Evolutionary conservation across 2,797 vertebrate species (phyloP).

Genomic region (Pseudopleuronectes americanus): DNA sequence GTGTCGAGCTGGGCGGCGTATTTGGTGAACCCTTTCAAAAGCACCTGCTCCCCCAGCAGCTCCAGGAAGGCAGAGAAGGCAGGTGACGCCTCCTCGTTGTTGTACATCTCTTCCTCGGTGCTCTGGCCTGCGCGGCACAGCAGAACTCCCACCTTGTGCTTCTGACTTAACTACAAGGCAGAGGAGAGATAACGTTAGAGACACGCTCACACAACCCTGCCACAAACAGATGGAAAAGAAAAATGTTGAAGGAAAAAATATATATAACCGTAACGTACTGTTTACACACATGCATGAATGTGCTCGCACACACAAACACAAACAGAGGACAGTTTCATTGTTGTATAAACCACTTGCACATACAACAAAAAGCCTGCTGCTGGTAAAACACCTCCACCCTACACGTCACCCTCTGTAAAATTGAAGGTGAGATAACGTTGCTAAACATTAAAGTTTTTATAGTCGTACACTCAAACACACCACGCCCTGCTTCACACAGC

Average conservation of each 20-base stretch:
- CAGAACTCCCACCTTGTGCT: slow-evolving; percentile 95
- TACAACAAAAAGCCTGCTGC: slow-evolving; percentile 36
- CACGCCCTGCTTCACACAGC: slow-evolving; percentile 52
- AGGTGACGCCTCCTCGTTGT: slow-evolving; percentile 91
- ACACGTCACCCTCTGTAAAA: slow-evolving; percentile 45
- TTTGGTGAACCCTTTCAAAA: slow-evolving; percentile 90
- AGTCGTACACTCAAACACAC: slow-evolving; percentile 33
- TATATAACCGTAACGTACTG: slow-evolving; percentile 4
- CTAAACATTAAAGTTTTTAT: slow-evolving; percentile 59
- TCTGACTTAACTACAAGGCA: slow-evolving; percentile 87
- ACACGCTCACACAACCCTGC: slow-evolving; percentile 13
- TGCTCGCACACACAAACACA: background rate
- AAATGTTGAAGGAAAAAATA: background rate
- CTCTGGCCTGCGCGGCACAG: slow-evolving; percentile 94
- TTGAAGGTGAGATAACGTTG: slow-evolving; percentile 52
- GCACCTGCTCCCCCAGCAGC: slow-evolving; percentile 92
- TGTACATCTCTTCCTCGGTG: slow-evolving; percentile 99
- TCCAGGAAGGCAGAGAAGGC: slow-evolving; percentile 91
- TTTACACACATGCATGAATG: no score
- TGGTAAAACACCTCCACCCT: slow-evolving; percentile 26
- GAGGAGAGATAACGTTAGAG: slow-evolving; percentile 31
- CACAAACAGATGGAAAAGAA: slow-evolving; percentile 6
- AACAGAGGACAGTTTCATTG: slow-evolving; percentile 10
- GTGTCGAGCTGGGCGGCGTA: slow-evolving; percentile 95
- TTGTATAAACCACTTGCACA: slow-evolving; percentile 47